These are phyloP conservation scores for Pseudomyrmex flavicornis DNA, from an alignment of 1,140 invertebrate genomes.

Conservation along the genomic window DNA sequence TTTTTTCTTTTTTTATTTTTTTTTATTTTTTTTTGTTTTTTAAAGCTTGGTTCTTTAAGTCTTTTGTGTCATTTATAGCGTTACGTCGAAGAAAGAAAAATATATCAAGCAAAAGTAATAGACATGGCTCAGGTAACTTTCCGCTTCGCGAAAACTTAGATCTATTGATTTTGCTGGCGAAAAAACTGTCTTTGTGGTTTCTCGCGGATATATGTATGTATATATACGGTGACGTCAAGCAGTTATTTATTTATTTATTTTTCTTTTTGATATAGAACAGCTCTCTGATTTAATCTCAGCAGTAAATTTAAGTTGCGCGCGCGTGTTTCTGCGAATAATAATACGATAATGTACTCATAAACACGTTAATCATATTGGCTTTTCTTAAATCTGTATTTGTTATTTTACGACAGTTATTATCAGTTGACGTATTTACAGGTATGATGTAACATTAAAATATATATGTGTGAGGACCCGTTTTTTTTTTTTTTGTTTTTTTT, in stretches of 20 bases:
- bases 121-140: conserved; percentile 25
- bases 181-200: conserved; percentile 18
- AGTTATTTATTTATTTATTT: background rate
- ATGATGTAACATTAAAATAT: conserved; percentile 73
- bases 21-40: too few relatives aligned
- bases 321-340: conserved; percentile 3
- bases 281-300: conserved; percentile 45
- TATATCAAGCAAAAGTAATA: conserved; percentile 17
- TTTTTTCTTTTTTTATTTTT: background rate
- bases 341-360: conserved; percentile 21
- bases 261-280: conserved; percentile 47
- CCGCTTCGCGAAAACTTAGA: conserved; percentile 10
- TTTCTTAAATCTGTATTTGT: conserved; percentile 31
- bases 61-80: too few relatives aligned
- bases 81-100: background rate
- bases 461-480: conserved; percentile 73
- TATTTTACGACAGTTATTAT: conserved; percentile 10
- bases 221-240: conserved; percentile 32
- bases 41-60: too few relatives aligned
- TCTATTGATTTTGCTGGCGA: conserved; percentile 9
- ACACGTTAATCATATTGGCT: conserved; percentile 33
- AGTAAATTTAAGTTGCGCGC: conserved; percentile 19
- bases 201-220: conserved; percentile 11
- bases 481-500: background rate
- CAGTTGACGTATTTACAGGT: conserved; percentile 73